phyloP scores from a whole-genome alignment of 2,888 invertebrate genomes.

The Conus canariensis region DNA sequence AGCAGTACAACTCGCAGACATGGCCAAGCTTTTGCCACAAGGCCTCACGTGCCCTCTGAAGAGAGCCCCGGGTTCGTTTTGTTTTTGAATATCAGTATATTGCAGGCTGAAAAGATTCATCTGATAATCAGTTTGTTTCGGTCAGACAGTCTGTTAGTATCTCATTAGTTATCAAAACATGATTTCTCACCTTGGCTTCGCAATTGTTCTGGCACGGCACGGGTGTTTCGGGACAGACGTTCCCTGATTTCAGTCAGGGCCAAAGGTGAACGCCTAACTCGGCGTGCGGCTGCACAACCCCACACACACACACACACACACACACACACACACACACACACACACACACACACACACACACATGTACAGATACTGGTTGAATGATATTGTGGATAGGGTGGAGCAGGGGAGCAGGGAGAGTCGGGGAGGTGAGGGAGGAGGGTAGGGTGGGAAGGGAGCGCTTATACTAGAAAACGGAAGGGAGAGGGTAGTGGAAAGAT shows the following conservation, averaged over 20 bases:
- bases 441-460: too few species aligned
- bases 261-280: constrained; percentile 24
- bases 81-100: too few species aligned
- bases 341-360: constrained; percentile 2
- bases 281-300: constrained; percentile 27
- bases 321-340: not conserved
- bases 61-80: too few species aligned
- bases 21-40: too few species aligned
- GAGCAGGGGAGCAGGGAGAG: not conserved
- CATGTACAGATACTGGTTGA: not conserved
- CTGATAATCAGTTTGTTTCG: too few species aligned
- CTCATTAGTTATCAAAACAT: too few species aligned
- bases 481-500: too few species aligned
- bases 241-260: constrained; percentile 48
- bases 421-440: not conserved
- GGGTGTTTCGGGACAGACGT: constrained; percentile 44
- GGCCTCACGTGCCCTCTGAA: too few species aligned
- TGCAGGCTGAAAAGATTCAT: too few species aligned
- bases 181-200: constrained; percentile 44
- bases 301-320: constrained; percentile 10
- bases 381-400: not conserved
- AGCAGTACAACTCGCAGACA: too few species aligned
- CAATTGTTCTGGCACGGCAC: constrained; percentile 40
- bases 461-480: too few species aligned
- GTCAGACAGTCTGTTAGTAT: too few species aligned